These are phyloP conservation scores for Notarius quadriscutis DNA, from an alignment of 2,113 vertebrate genomes.

Conservation along the genomic window DNA sequence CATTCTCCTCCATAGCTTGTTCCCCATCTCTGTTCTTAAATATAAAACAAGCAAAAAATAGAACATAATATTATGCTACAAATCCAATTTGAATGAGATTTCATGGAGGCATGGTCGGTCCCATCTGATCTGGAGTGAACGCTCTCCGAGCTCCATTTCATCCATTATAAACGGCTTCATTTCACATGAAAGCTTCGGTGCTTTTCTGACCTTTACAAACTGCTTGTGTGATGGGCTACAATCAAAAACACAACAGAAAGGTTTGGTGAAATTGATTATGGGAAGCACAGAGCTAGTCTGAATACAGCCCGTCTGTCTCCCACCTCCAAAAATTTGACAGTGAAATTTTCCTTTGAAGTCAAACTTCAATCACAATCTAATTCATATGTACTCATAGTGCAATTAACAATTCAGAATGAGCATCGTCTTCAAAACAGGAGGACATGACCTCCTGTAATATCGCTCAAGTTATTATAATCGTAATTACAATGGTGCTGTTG, in stretches of 20 bases:
- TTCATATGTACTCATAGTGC: constrained; percentile 35
- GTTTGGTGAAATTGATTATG: constrained; percentile 60
- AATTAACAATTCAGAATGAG: constrained; percentile 22
- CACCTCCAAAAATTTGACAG: constrained; percentile 55
- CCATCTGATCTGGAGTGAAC: neutral
- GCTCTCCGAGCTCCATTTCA: constrained; percentile 19
- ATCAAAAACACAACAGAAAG: constrained; percentile 57
- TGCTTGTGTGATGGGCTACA: constrained; percentile 51
- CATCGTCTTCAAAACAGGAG: neutral
- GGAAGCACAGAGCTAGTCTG: constrained; percentile 59
- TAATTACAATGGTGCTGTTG: neutral
- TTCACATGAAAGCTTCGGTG: constrained; percentile 47
- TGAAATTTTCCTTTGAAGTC: constrained; percentile 69
- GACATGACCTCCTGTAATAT: neutral
- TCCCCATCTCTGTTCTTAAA: constrained; percentile 64
- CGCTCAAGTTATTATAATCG: neutral
- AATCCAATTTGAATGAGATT: neutral
- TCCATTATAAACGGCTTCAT: constrained; percentile 31
- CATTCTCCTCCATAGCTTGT: constrained; percentile 56
- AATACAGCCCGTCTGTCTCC: constrained; percentile 46
- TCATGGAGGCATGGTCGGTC: neutral
- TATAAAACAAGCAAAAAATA: constrained; percentile 1
- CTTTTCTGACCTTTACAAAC: constrained; percentile 54
- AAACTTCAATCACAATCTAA: constrained; percentile 58
- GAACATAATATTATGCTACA: neutral